Evolutionary conservation across 2,797 vertebrate species (phyloP), one percentile per base, ranked within the genome.

Genomic region (Corythornis leucogaster): DNA sequence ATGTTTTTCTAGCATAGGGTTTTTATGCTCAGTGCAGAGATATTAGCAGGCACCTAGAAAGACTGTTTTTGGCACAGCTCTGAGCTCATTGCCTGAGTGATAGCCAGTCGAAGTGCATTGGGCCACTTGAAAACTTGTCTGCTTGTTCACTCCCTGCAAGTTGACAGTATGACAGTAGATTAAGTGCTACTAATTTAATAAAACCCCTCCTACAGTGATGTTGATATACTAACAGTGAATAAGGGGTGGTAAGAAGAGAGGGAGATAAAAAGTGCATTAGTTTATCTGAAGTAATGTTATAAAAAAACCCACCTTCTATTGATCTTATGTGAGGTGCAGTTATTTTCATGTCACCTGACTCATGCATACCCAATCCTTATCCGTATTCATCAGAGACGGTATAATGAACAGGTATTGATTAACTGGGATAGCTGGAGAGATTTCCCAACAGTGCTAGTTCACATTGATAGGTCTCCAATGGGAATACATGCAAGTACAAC

Each of bases 341-440:
- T 98, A 97, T 97, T 98, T 98, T 98, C 97, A 98, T 98, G 98
- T 98, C 98, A 98, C 97, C 97, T 98, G 96, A 97, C 94, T 96
- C 95, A 85, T 89, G 74, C 94, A 97, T 97, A 98, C 96, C 97
- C 97, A 98, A 95, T 98, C 97, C 97, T 96, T 97, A 98, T 95
- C 96, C 86, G 87, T 97, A 98, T 97, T 96, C 92, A 97, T 97
- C 96, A 97, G 96, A 95, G 96, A 96, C 96, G 95, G 96, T 97
- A 97, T 98, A 98, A 98, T 98, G 98, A 98, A 97, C 93, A 97
- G 96, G 64, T 98, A 99, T 98, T 98, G 98, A 99, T 99, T 98
- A 98, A 97, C 96, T 97, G 90, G 95, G 95, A 91, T 95, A 96
- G 97, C 97, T 96, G 97, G 95, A 97, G 97, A 98, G 97, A 98